Evolutionary conservation across 1,140 invertebrate genomes (phyloP), one percentile per base, ranked within the genome.

Genomic region (Drosophila jambulina): DNA sequence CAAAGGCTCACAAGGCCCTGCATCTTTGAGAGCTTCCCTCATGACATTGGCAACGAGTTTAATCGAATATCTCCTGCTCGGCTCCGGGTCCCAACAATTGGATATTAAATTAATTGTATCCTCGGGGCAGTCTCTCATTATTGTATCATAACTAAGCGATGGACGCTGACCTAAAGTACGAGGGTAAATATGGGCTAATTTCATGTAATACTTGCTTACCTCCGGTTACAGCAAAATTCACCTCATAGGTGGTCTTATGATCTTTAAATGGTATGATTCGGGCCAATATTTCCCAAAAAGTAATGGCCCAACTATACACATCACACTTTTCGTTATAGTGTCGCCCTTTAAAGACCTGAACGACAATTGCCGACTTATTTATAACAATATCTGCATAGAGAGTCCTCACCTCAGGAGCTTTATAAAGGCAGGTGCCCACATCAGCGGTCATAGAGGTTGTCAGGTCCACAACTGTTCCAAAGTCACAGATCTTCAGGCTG

Each of bases 241-340:
- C 98, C 61, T 96, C 95, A 93, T 95, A 98, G 0, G 97, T 96
- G 65, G 96, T 95, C 21, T 95, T 95, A 83, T 97, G 95, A 70
- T 97, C 95, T 91, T 97, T 95, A 94, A 98, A 99, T 8, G 98
- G 98, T 93, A 97, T 97, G 91, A 95, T 94, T 75, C 98, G 94
- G 3, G 98, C 96, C 23, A 99, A 90, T 27, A 99, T 96, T 94
- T 99, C 98, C 98, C 98, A 99, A n/a, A 99, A 93, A 69, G 99
- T 99, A 46, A 99, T 98, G 25, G 97, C 97, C 97, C 97, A 99
- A 93, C 98, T 99, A 91, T 98, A 99, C 36, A 99, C 96, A 95
- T 99, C 99, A 95, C 98, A 99, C 94, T 99, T 99, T 94, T 99
- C 98, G 63, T 97, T 98, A 92, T 99, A 99, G 34, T 94, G 95